Evolutionary conservation across 1,140 invertebrate genomes (phyloP).

Genomic region (Pteromalus puparum): DNA sequence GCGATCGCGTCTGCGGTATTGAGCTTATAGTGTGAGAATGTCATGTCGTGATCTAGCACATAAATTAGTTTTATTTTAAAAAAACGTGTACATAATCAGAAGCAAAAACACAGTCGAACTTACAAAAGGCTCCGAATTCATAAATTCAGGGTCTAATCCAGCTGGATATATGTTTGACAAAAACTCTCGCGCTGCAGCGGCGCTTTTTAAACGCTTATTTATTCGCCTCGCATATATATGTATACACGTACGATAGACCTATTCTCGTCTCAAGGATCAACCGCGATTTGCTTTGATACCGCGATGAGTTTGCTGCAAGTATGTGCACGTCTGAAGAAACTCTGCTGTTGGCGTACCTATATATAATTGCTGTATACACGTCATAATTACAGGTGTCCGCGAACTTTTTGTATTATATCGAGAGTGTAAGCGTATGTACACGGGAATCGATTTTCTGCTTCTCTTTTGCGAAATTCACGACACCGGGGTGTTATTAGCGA

Average conservation of each 20-base stretch:
- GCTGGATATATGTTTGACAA: neutral
- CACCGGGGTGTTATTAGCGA: too few species aligned
- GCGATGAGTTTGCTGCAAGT: neutral
- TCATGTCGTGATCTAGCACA: neutral
- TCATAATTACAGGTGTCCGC: neutral
- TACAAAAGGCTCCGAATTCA: neutral
- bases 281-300: too few species aligned
- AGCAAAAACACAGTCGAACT: too few species aligned
- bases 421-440: neutral
- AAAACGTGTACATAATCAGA: neutral
- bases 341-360: neutral
- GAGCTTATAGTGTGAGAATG: neutral
- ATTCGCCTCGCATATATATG: neutral
- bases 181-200: neutral
- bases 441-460: constrained; percentile 9
- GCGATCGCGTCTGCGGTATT: too few species aligned
- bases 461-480: neutral
- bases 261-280: neutral
- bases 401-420: neutral
- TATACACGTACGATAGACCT: neutral
- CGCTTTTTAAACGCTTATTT: neutral
- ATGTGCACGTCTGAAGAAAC: neutral
- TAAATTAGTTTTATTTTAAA: neutral
- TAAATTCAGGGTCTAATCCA: neutral
- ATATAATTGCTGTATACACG: neutral